Conservation (phyloP, 2,888 invertebrate genomes). For the Drosophila infuscata region DNA sequence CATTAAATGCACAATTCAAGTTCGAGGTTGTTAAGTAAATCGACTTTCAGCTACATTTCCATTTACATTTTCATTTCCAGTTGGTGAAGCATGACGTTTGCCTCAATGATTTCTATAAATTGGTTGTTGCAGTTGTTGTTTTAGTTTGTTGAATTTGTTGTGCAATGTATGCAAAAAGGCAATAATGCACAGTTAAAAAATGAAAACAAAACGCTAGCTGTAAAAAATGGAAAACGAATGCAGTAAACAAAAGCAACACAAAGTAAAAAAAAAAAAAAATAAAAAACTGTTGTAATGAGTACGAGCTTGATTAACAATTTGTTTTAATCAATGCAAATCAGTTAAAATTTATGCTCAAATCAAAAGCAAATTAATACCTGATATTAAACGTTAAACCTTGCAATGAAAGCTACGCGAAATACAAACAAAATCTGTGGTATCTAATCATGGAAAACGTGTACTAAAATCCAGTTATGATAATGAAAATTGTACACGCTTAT, state of each 20-base stretch:
- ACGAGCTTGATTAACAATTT: constrained; percentile 31
- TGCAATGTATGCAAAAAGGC: constrained; percentile 14
- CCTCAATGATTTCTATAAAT: constrained; percentile 40
- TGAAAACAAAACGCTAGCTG: background rate
- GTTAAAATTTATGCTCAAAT: constrained; percentile 37
- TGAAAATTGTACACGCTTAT: background rate
- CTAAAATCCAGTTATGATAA: background rate
- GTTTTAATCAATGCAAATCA: constrained; percentile 50
- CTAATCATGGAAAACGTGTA: background rate
- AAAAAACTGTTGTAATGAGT: constrained; percentile 24
- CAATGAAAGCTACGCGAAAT: background rate
- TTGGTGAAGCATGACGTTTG: constrained; percentile 51
- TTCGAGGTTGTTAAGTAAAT: constrained; percentile 29
- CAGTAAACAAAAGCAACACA: constrained; percentile 2
- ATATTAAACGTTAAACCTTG: constrained; percentile 1
- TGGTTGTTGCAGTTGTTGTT: constrained; percentile 5
- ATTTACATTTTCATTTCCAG: constrained; percentile 24
- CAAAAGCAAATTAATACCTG: constrained; percentile 6
- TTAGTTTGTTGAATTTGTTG: constrained; percentile 16
- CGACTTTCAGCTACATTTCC: constrained; percentile 23
- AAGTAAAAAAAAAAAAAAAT: background rate
- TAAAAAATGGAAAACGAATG: background rate
- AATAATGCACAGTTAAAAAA: background rate
- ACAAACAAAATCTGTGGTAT: background rate
- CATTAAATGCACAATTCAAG: constrained; percentile 38